Base-by-base conservation (phyloP, 2,888 invertebrate genomes). In the Xylota segnis region DNA sequence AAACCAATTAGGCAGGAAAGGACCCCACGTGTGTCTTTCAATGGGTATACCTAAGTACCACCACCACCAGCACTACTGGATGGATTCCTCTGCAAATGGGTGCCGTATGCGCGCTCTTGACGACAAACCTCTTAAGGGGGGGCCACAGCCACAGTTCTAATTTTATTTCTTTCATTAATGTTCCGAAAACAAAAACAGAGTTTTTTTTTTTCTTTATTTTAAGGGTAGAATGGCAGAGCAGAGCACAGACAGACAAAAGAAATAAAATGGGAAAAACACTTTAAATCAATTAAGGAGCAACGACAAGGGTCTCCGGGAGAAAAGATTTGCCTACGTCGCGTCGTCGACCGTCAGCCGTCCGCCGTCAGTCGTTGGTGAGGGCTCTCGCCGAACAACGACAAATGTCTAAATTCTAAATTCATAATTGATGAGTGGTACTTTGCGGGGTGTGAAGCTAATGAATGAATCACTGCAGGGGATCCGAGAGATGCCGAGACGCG, bases 401-500 rank as follows among this genome's bases (percentile, higher is more conserved):
- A 72, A 59, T 83, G 72, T 68, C 78, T 68, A 74, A 74, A 74
- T 74, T 78, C 56, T 54, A 70, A 68, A 78, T 74, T 83, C 78
- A 78, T 83, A 83, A 83, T 83, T 83, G 78, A 83, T 83, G 83
- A 74, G 59, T 58, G 61, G 72, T 74, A 83, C 83, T 83, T 74
- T 78, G 83, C 63, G 83, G 83, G 83, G 83, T 74, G 83, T 78
- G 63, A 83, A 83, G 68, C 78, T 83, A 83, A 83, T 83, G 78
- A 83, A 83, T 79, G 83, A 83, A 79, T 79, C 83, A 83, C 78
- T 74, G 83, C 74, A 68, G 78, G 83, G 77, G 78, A 63, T 70
- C 59, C 47, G n/a, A n/a, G n/a, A n/a, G n/a, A 9, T 37, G 10
- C 23, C 23, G 16, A 45, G 23, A 61, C 40, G 29, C 29, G 9